Base-by-base conservation (phyloP, 2,113 vertebrate genomes). In the Dascyllus trimaculatus region DNA sequence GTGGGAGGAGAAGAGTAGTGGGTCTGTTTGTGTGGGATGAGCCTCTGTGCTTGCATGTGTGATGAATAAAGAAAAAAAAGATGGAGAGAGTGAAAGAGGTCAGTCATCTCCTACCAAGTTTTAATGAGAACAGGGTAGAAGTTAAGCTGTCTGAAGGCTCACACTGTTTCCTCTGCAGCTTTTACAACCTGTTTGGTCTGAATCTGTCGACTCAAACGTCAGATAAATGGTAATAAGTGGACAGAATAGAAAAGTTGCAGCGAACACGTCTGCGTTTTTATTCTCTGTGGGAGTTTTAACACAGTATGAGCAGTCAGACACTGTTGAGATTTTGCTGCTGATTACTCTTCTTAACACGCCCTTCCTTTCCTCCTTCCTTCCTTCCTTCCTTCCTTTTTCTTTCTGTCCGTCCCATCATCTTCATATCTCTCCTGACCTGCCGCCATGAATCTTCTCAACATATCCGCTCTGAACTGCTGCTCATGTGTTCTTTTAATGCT, bases 341-440 rank as follows among this genome's bases (percentile, higher is more conserved):
- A 85, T 86, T 76, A 68, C 24, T 72, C 71, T 61, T 66, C 73
- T 78, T 61, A 84, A 71, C 56, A 64, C 52, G 51, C 71, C 86
- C 88, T 84, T 81, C 64, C 66, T 62, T 74, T 24, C 70, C 17
- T 61, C 71, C 78, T 75, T 66, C 67, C 69, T 52, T 52, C 35
- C 52, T 76, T 74, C 48, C n/a, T 73, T 84, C 67, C 46, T 82
- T 67, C 81, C 60, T 71, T 46, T 84, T 84, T 70, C 46, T 82
- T 67, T 82, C 60, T 69, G 51, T 84, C 64, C 45, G 58, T 84
- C 48, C 48, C 85, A 78, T 85, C 85, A 71, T 89, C 62, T 69
- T 77, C 80, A 78, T 62, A 81, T 78, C 85, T 87, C 7, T 77
- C 64, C 62, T 75, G 38, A 84, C 69, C 83, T 60, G 24, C 56